Conservation (phyloP, 2,888 invertebrate genomes). For the Ctenicera cuprea region DNA sequence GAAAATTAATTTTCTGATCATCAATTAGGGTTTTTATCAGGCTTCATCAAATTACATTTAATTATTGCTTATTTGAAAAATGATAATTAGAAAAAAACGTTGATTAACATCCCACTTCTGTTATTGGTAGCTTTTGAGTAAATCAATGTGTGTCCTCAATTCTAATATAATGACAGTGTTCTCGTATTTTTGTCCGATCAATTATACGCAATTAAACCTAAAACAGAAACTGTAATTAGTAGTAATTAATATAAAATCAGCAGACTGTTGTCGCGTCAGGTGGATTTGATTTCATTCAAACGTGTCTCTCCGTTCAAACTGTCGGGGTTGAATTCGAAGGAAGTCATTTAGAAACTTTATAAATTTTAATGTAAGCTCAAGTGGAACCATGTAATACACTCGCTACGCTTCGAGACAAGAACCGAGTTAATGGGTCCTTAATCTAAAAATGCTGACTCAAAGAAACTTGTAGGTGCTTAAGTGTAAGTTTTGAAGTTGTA, state of each 20-base stretch:
- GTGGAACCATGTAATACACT: not conserved
- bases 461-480: not conserved
- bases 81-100: not conserved
- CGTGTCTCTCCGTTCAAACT: not conserved
- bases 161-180: not conserved
- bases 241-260: constrained; percentile 30
- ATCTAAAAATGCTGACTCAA: constrained; percentile 29
- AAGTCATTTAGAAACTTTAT: constrained; percentile 21
- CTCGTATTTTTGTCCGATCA: constrained; percentile 9
- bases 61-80: no score
- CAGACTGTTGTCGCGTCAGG: constrained; percentile 24
- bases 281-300: constrained; percentile 26
- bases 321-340: not conserved
- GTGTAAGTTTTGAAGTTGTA: not conserved
- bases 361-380: constrained; percentile 24
- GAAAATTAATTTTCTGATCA: no score
- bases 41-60: no score
- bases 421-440: constrained; percentile 22
- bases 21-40: no score
- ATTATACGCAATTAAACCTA: constrained; percentile 25
- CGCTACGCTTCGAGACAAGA: not conserved
- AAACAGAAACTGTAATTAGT: constrained; percentile 31
- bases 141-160: constrained; percentile 11
- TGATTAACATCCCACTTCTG: not conserved
- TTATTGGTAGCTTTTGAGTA: not conserved